phyloP scores from a whole-genome alignment of 1,140 invertebrate genomes.

The Lasioglossum baleicum region DNA sequence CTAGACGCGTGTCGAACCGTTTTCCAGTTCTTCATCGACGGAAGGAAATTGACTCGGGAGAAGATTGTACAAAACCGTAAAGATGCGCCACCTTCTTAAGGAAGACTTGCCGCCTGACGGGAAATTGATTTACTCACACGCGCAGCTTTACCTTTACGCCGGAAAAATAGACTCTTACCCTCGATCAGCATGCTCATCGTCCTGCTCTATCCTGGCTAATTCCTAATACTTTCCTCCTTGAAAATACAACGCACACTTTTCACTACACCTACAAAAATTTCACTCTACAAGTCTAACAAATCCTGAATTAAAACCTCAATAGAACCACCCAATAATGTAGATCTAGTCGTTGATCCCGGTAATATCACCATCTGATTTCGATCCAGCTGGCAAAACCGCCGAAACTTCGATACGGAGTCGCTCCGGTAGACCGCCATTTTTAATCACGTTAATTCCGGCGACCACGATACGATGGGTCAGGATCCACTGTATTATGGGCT shows the following conservation, averaged over 20 bases:
- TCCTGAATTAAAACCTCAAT: no score
- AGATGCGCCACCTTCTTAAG: constrained; percentile 52
- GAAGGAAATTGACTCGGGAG: constrained; percentile 62
- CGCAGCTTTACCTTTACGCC: constrained; percentile 54
- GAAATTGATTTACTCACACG: constrained; percentile 65
- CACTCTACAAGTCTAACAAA: no score
- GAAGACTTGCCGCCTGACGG: constrained; percentile 49
- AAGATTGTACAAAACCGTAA: constrained; percentile 58
- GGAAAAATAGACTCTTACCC: constrained; percentile 56
- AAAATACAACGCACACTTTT: no score
- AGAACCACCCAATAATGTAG: neutral
- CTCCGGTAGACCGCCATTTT: constrained; percentile 16
- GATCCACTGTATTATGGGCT: constrained; percentile 23
- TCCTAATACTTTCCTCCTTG: no score
- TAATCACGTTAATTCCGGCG: constrained; percentile 29
- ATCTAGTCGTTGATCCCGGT: constrained; percentile 27
- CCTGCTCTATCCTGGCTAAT: neutral
- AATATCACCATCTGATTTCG: constrained; percentile 34
- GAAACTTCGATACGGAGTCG: neutral
- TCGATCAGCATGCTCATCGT: constrained; percentile 10
- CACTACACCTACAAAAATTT: no score
- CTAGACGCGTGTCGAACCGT: constrained; percentile 18
- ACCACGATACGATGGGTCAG: neutral
- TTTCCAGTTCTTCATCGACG: constrained; percentile 39
- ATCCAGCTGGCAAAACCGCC: neutral